phyloP scores from a whole-genome alignment of 2,888 invertebrate genomes.

The Melinopterus prodromus region DNA sequence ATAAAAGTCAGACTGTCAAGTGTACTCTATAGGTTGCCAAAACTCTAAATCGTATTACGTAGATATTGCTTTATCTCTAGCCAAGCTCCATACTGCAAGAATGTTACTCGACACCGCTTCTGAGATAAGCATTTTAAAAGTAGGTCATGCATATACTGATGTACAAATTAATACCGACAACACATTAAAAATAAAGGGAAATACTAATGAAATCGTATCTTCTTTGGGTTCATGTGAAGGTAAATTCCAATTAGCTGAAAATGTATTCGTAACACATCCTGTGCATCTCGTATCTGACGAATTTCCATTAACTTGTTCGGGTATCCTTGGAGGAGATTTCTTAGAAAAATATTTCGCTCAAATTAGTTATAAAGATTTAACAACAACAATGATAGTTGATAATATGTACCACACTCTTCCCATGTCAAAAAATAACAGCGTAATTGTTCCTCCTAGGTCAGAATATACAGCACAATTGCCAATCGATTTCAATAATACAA shows the following conservation, averaged over 20 bases:
- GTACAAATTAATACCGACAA: too few species aligned
- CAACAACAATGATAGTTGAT: neutral
- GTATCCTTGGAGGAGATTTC: too few species aligned
- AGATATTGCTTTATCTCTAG: too few species aligned
- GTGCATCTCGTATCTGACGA: slow-evolving; percentile 16
- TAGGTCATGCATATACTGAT: too few species aligned
- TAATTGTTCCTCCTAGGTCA: slow-evolving; percentile 11
- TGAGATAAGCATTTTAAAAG: too few species aligned
- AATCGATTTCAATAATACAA: slow-evolving; percentile 4
- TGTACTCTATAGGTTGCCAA: too few species aligned
- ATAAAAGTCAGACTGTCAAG: too few species aligned
- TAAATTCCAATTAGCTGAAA: neutral
- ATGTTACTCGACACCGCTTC: too few species aligned
- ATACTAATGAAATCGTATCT: slow-evolving; percentile 9
- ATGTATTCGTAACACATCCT: slow-evolving; percentile 17
- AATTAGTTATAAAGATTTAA: slow-evolving; percentile 7
- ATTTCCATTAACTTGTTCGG: too few species aligned
- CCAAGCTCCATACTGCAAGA: too few species aligned
- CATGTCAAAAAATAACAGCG: neutral
- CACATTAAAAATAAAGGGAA: slow-evolving; percentile 19
- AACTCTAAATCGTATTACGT: too few species aligned
- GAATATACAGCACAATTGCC: slow-evolving; percentile 5
- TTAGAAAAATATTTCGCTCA: slow-evolving; percentile 8
- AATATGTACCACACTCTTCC: neutral
- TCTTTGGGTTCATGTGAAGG: slow-evolving; percentile 14